phyloP scores from a whole-genome alignment of 2,113 vertebrate genomes.

The Actinemys pallida region DNA sequence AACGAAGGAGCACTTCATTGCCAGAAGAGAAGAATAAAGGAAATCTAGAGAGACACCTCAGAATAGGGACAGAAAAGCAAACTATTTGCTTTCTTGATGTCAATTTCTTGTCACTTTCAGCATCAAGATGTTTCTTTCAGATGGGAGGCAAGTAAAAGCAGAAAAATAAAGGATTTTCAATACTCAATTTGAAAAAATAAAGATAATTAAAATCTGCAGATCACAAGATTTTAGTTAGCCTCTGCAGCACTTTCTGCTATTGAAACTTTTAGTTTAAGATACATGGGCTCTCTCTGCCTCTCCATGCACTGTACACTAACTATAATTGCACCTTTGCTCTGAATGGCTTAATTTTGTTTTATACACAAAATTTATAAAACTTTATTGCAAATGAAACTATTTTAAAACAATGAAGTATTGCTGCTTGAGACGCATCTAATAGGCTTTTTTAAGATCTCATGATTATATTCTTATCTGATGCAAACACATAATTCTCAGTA shows the following conservation, averaged over 20 bases:
- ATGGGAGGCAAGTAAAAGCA: neutral
- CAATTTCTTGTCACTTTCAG: neutral
- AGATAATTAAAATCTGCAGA: neutral
- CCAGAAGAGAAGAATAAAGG: neutral
- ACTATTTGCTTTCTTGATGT: fast-evolving
- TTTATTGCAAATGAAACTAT: neutral
- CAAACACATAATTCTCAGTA: neutral
- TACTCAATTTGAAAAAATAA: neutral
- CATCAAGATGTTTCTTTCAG: neutral
- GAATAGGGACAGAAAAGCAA: neutral
- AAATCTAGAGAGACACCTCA: neutral
- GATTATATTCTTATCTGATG: neutral
- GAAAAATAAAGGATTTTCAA: neutral
- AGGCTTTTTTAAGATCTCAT: neutral
- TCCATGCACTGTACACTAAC: neutral
- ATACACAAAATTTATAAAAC: neutral
- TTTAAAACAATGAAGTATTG: neutral
- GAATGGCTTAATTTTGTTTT: neutral
- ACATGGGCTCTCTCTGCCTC: neutral
- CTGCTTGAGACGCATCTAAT: neutral
- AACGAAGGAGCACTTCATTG: neutral
- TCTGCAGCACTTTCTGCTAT: neutral
- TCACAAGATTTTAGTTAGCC: neutral
- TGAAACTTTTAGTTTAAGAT: neutral
- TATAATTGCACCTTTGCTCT: neutral